Evolutionary conservation across 2,888 invertebrate genomes (phyloP), one percentile per base, ranked within the genome.

Genomic region (Phalera bucephala): DNA sequence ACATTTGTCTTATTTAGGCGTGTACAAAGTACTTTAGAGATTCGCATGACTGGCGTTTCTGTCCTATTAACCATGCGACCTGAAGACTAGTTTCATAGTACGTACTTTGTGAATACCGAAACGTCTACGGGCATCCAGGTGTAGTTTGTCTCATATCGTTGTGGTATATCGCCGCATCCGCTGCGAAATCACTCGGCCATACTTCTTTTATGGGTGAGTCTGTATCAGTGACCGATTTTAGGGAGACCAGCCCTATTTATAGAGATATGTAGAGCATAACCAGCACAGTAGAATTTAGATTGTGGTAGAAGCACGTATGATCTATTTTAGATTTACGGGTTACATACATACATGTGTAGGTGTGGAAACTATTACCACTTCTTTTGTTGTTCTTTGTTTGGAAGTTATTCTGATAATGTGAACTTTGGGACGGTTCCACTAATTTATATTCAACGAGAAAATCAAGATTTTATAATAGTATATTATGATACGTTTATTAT

Each of bases 141-240:
- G 58, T 58, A 59, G 58, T 51, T 52, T 28, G 44, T 57, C 48
- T 50, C 56, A 54, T 52, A 57, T 54, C 53, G 66, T 62, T 53
- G 64, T 55, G 57, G 51, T 50, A 63, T 60, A 54, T 55, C 58
- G 57, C 68, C 65, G 66, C 66, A 65, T 73, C 76, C 65, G 71
- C 53, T 58, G 51, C 52, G 41, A 45, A 69, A 61, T 61, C 67
- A 67, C 50, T 69, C 66, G 59, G 53, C 67, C 66, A 61, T 67
- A 56, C 52, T 64, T 59, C 51, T 60, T 71, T 62, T 69, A 80
- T 81, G 80, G 78, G 81, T 80, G 73, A 80, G 80, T 79, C 62
- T 44, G 45, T 52, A 51, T 56, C 36, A 41, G 48, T 65, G 56
- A 56, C 54, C 52, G 52, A 51, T 45, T 50, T 47, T 27, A 57